Percentiles rank a stretch among this genome's conserved stretches.
These are phyloP conservation scores for Reticulitermes speratus DNA, from an alignment of 1,140 invertebrate species.

Conservation along the genomic window DNA sequence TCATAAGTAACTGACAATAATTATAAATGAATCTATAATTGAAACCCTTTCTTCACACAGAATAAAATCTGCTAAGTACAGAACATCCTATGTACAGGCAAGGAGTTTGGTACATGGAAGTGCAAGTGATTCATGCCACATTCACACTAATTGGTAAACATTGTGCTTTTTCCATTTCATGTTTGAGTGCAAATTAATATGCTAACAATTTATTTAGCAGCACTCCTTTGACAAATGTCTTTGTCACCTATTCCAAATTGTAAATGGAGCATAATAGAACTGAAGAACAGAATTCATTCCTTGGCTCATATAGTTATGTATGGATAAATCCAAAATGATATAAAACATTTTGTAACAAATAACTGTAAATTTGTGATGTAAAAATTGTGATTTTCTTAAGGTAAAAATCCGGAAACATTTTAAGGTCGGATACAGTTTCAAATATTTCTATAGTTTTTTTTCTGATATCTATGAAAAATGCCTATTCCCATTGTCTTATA, in stretches of 20 bases:
- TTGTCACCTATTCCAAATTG: background rate
- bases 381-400: too few relatives aligned
- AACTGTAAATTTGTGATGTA: too few relatives aligned
- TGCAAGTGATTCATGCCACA: background rate
- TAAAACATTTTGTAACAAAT: too few relatives aligned
- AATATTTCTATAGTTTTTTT: too few relatives aligned
- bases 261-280: background rate
- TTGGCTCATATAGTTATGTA: background rate
- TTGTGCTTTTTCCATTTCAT: background rate
- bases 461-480: too few relatives aligned
- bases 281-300: background rate
- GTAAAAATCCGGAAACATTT: too few relatives aligned
- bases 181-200: background rate
- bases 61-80: constrained; percentile 38
- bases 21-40: constrained; percentile 11
- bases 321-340: background rate
- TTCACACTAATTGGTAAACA: background rate
- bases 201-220: background rate
- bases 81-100: constrained; percentile 37
- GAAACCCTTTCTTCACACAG: constrained; percentile 31
- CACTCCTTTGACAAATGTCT: background rate
- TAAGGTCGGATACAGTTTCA: too few relatives aligned
- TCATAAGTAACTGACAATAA: constrained; percentile 12
- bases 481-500: too few relatives aligned
- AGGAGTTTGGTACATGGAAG: constrained; percentile 16